Evolutionary conservation across 2,113 vertebrate species (phyloP), one percentile per base, ranked within the genome.

Genomic region (Origma solitaria): DNA sequence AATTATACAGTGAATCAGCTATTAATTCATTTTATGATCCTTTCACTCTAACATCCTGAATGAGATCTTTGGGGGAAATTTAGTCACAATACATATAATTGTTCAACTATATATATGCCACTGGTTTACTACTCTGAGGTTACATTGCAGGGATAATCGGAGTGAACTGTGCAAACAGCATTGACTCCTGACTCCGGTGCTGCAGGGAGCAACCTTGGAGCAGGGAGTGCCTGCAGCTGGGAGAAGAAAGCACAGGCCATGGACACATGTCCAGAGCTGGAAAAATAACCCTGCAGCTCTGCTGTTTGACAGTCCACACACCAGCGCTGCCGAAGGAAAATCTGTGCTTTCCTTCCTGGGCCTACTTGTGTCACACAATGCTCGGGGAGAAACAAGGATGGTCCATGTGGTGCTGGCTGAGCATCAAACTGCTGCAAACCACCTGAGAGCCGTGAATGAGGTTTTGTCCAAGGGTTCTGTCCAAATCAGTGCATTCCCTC

Each of bases 11-110:
- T 97, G 98, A 97, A 98, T 98, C 98, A 98, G 98, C 98, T 98
- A 98, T 98, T 98, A 98, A 98, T 98, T 98, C 98, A 98, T 98
- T 98, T 98, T 98, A 98, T 98, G 98, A 98, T 98, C 98, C 97
- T 97, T 98, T 98, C 98, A 98, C 98, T 98, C 98, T 96, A 97
- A 98, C 97, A 97, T 98, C 97, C 95, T 98, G 98, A 98, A 98
- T 97, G 98, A 98, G 98, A 98, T 98, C 98, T 98, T 98, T 97
- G 98, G 98, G 98, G 98, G 95, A 98, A 97, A 98, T 98, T 98
- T 97, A 98, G 98, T 97, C 98, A 98, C 98, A 98, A 98, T 97
- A 97, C 96, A 96, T 98, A 98, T 98, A 98, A 98, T 98, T 98
- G 98, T 98, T 98, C 97, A 97, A 96, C 94, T 96, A 95, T 97